A percentile compares a stretch with the other conserved stretches of the same genome.
phyloP scores from a whole-genome alignment of 2,113 vertebrate genomes.

The Rhodinocichla rosea region DNA sequence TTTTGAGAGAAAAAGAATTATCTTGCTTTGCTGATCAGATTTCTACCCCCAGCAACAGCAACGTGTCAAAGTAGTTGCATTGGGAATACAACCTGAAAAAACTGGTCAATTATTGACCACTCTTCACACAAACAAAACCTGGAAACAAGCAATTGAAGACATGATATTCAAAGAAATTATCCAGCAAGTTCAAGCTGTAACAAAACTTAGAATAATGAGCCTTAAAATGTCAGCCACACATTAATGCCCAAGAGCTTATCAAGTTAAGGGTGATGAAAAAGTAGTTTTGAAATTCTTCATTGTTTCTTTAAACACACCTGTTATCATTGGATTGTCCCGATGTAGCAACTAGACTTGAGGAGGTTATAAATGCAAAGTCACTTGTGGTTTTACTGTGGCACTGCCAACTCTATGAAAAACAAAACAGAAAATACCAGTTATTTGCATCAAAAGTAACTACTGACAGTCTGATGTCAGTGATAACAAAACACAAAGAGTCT shows the following conservation, averaged over 20 bases:
- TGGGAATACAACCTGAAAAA: background rate
- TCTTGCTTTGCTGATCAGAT: background rate
- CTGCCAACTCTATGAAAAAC: slow-evolving; percentile 87
- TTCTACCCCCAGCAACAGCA: background rate
- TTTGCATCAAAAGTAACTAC: background rate
- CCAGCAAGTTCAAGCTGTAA: background rate
- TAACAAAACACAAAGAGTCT: background rate
- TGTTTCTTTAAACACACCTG: slow-evolving; percentile 75
- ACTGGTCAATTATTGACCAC: background rate
- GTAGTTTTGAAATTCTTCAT: background rate
- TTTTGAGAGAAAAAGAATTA: background rate
- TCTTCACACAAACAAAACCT: background rate
- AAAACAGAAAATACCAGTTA: slow-evolving; percentile 13
- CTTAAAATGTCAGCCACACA: background rate
- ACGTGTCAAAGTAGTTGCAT: background rate
- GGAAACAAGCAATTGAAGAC: background rate
- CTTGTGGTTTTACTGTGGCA: slow-evolving; percentile 94
- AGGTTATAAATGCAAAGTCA: slow-evolving; percentile 96
- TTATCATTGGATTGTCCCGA: slow-evolving; percentile 94
- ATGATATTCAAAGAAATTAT: background rate
- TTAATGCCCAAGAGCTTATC: background rate
- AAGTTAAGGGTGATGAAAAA: background rate
- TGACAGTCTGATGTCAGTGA: background rate
- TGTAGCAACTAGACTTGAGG: slow-evolving; percentile 95
- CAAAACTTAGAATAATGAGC: background rate